phyloP scores from a whole-genome alignment of 2,797 vertebrate species.

The Eidolon dupreanum region DNA sequence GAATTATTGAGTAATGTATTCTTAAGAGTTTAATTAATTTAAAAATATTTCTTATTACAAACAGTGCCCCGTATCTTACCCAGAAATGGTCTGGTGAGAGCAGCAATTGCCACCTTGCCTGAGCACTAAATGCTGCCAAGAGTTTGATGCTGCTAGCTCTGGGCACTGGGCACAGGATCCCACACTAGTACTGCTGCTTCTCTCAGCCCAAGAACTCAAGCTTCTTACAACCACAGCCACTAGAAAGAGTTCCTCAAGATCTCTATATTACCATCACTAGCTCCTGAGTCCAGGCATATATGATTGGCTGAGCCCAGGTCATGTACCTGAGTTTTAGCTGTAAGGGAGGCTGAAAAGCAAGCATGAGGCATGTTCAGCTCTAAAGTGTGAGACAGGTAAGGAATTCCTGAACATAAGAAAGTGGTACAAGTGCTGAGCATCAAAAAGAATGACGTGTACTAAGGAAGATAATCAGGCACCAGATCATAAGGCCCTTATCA shows the following conservation, averaged over 20 bases:
- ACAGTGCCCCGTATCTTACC: constrained; percentile 9
- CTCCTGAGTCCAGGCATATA: background rate
- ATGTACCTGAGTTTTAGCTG: background rate
- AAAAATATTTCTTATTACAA: constrained; percentile 21
- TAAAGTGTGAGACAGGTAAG: background rate
- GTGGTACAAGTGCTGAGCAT: background rate
- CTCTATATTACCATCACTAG: background rate
- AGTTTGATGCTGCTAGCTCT: background rate
- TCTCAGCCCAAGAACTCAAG: background rate
- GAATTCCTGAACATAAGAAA: background rate
- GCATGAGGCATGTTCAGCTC: background rate
- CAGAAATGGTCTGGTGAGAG: constrained; percentile 12
- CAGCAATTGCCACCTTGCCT: constrained; percentile 21
- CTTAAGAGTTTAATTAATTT: constrained; percentile 4
- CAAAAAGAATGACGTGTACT: background rate
- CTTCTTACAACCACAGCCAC: background rate
- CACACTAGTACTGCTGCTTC: background rate
- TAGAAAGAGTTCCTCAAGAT: background rate
- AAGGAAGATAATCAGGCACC: background rate
- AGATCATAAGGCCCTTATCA: background rate
- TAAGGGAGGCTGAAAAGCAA: background rate
- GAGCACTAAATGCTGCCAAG: constrained; percentile 12
- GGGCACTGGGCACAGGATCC: background rate
- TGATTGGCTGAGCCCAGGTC: background rate
- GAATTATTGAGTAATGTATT: constrained; percentile 38